Evolutionary conservation across 1,140 invertebrate genomes (phyloP), one percentile per base, ranked within the genome.

Genomic region (Pseudomyrmex pallidus): DNA sequence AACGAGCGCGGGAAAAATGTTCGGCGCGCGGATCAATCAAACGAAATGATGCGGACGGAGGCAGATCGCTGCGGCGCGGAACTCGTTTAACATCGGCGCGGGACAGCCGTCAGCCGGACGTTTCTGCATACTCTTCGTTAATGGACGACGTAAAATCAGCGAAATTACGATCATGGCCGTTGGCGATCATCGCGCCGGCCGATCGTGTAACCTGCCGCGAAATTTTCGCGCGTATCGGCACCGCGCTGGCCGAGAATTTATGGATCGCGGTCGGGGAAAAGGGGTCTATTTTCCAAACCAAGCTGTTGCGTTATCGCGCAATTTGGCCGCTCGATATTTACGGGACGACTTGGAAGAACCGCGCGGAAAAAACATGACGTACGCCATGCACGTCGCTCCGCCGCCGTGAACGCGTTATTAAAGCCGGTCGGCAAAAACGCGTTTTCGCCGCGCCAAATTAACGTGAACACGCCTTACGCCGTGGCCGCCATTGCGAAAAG

Each of bases 271-370:
- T n/a, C n/a, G n/a, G n/a, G 74, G 7, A 22, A 50, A 35, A n/a
- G 20, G n/a, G 15, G 15, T 50, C 20, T 74, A 68, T 88, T 85
- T 88, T 87, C 86, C 22, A 82, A 78, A 68, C 77, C 86, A 74
- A 87, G 83, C 87, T 83, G 87, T 88, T 85, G 86, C 86, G 74
- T 88, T 88, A 85, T 64, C 54, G 77, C 70, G 59, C 61, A 88
- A 88, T 88, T 88, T 85, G 56, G 10, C 62, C 35, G 25, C 17
- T 8, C 10, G 22, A 74, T 83, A 88, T 88, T 88, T 74, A 83
- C 15, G 56, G 1, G 7, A 13, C 13, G 25, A 20, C 44, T 59
- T 12, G 52, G 56, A 82, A 3, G 68, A 76, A 67, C 22, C 44
- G 44, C 46, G 12, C 48, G 25, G n/a, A 9, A 17, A 63, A 48